Evolutionary conservation across 2,888 invertebrate species (phyloP).

Genomic region (Cheilosia vulpina): DNA sequence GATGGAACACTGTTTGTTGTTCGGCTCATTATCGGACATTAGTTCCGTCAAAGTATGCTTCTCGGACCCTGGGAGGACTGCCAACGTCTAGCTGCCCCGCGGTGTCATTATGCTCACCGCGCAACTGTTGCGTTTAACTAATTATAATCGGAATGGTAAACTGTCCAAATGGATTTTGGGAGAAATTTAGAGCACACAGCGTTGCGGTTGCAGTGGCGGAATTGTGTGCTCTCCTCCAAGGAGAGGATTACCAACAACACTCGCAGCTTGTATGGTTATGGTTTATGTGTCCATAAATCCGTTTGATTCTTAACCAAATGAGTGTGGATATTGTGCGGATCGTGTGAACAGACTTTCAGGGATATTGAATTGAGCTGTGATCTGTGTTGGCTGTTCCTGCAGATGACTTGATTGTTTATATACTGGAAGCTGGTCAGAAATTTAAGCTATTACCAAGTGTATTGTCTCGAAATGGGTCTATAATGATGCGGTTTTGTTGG

Average conservation of each 20-base stretch:
- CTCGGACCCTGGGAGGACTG: background rate
- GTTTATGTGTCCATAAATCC: constrained; percentile 51
- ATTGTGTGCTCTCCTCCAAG: background rate
- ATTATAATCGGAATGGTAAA: constrained; percentile 36
- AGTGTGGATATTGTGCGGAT: constrained; percentile 30
- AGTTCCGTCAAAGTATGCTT: constrained; percentile 12
- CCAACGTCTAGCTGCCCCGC: constrained; percentile 39
- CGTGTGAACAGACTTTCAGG: constrained; percentile 54
- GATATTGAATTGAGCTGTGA: constrained; percentile 14
- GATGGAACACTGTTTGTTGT: constrained; percentile 42
- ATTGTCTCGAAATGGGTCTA: constrained; percentile 41
- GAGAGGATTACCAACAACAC: constrained; percentile 29
- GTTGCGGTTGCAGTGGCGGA: constrained; percentile 36
- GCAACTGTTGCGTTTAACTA: constrained; percentile 52
- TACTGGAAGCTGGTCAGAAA: constrained; percentile 47
- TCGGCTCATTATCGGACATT: constrained; percentile 61
- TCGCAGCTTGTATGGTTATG: constrained; percentile 23
- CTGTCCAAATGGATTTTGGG: constrained; percentile 7
- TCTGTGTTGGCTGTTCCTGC: background rate
- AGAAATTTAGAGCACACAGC: constrained; percentile 19
- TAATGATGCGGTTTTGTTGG: constrained; percentile 50
- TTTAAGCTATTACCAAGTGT: constrained; percentile 33
- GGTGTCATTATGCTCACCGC: constrained; percentile 51
- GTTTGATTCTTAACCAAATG: constrained; percentile 64
- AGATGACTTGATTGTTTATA: constrained; percentile 15